These are phyloP conservation scores for Dicentrarchus labrax DNA, from an alignment of 2,113 vertebrate genomes.

Conservation along the genomic window DNA sequence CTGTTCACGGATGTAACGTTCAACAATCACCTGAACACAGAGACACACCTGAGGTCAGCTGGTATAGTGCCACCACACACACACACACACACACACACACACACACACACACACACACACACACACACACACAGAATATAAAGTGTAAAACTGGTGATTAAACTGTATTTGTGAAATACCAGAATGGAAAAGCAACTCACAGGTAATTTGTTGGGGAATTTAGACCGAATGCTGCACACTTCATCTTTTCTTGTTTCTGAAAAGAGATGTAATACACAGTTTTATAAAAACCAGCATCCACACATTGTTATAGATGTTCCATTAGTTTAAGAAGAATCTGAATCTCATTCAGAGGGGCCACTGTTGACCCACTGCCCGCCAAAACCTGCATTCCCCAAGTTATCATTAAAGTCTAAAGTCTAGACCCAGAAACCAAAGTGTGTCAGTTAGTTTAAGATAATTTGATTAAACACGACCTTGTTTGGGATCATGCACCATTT, in stretches of 20 bases:
- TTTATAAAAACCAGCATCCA: not conserved
- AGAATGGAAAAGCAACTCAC: constrained; percentile 82
- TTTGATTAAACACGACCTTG: not conserved
- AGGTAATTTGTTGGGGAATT: constrained; percentile 88
- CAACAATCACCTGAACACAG: constrained; percentile 87
- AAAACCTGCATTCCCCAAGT: not conserved
- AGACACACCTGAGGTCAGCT: constrained; percentile 6
- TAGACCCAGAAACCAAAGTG: too few relatives aligned
- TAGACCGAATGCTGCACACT: constrained; percentile 84
- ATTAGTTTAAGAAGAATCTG: not conserved
- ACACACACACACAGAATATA: not conserved
- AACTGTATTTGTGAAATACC: too few relatives aligned
- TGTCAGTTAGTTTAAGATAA: not conserved
- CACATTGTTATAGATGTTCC: not conserved
- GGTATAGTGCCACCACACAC: not conserved
- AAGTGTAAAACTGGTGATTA: too few relatives aligned
- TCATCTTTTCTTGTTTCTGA: constrained; percentile 86
- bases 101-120: too few relatives aligned
- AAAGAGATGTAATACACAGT: not conserved
- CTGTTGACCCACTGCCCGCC: not conserved
- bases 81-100: too few relatives aligned
- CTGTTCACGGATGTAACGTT: constrained; percentile 86
- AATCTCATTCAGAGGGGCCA: not conserved
- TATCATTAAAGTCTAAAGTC: not conserved
- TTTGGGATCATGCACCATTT: not conserved